Conservation (phyloP, 2,113 vertebrate genomes). For the Leptobrachium leishanense region DNA sequence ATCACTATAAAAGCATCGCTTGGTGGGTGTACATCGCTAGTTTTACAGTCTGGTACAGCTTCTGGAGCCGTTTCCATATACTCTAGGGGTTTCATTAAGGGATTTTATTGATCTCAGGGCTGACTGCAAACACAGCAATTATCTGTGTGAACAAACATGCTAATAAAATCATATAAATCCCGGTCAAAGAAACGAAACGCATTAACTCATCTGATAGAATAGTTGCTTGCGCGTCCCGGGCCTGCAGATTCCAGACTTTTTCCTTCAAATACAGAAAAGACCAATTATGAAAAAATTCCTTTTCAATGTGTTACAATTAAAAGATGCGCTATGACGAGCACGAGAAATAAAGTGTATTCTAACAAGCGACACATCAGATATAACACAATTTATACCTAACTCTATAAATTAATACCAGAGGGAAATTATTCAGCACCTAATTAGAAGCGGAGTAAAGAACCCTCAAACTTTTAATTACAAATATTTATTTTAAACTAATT, state of each 20-base stretch:
- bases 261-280: background rate
- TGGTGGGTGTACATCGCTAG: too few species aligned
- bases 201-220: too few species aligned
- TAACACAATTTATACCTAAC: constrained; percentile 69
- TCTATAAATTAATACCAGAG: constrained; percentile 76
- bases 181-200: too few species aligned
- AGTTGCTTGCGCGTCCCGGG: too few species aligned
- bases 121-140: too few species aligned
- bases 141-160: too few species aligned
- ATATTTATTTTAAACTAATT: constrained; percentile 76
- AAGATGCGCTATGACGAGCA: constrained; percentile 16
- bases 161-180: too few species aligned
- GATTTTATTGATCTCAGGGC: too few species aligned
- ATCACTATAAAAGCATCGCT: too few species aligned
- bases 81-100: too few species aligned
- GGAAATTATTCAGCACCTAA: constrained; percentile 75
- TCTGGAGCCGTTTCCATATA: too few species aligned
- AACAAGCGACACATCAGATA: constrained; percentile 35
- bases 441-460: constrained; percentile 72
- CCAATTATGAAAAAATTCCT: constrained; percentile 12
- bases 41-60: too few species aligned
- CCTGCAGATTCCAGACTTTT: background rate
- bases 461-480: constrained; percentile 82
- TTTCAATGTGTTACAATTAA: constrained; percentile 29
- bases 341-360: constrained; percentile 34